Conservation (phyloP, 2,888 invertebrate species). For the Schrankia costaestrigalis region DNA sequence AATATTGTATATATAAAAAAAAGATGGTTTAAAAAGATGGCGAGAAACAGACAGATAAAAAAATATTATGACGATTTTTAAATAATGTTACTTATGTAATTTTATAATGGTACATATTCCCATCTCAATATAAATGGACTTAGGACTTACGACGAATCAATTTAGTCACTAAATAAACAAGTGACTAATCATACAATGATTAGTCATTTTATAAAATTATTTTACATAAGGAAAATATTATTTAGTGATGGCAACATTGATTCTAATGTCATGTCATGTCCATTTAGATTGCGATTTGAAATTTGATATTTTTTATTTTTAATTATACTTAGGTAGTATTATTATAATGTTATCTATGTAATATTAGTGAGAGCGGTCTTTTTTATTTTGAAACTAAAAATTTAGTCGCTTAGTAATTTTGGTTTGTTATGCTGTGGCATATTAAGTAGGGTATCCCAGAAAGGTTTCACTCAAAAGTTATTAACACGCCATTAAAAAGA, state of each 20-base stretch:
- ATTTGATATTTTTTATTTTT: conserved; percentile 29
- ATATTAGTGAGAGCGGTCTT: conserved; percentile 19
- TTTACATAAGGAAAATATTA: conserved; percentile 15
- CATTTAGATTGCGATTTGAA: conserved; percentile 9
- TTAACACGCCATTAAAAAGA: too few species aligned
- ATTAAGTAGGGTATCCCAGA: too few species aligned
- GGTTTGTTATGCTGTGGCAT: too few species aligned
- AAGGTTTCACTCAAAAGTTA: too few species aligned
- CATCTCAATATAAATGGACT: conserved; percentile 6
- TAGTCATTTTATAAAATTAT: conserved; percentile 7
- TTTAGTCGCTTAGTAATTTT: too few species aligned
- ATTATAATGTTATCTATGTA: conserved; percentile 16
- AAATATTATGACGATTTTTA: conserved; percentile 33
- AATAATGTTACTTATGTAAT: conserved; percentile 41
- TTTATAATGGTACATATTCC: conserved; percentile 28
- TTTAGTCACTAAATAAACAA: conserved; percentile 2
- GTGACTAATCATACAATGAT: not conserved
- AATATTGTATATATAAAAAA: conserved; percentile 59
- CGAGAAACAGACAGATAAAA: conserved; percentile 13
- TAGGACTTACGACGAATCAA: conserved; percentile 4
- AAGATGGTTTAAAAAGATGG: conserved; percentile 43
- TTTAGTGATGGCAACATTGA: conserved; percentile 6
- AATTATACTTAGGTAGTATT: conserved; percentile 33
- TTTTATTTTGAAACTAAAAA: too few species aligned
- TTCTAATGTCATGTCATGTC: conserved; percentile 5